Evolutionary conservation across 2,113 vertebrate genomes (phyloP), one percentile per base, ranked within the genome.

Genomic region (Otolemur garnettii): DNA sequence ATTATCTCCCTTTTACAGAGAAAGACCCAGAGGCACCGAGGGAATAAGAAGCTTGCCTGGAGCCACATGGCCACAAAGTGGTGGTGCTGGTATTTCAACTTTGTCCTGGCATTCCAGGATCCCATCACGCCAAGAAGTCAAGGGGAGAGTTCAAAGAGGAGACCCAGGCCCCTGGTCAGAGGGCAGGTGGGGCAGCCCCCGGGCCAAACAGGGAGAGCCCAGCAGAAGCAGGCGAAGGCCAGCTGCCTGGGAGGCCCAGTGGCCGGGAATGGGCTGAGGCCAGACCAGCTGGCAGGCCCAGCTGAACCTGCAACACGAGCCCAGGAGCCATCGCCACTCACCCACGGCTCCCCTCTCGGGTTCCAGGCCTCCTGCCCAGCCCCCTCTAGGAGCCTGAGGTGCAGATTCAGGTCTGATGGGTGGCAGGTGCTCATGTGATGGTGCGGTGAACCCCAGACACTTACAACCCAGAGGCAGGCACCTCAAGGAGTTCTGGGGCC

Each of bases 261-360:
- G 59, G 30, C 80, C 35, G 7, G 45, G 68, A 87, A 64, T 26
- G 24, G 38, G 45, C 35, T 28, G 35, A 14, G 94, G 38, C 30
- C 62, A 26, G 86, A 89, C 94, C 97, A 94, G 95, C 96, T 89
- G 86, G 96, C 95, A 93, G 89, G 89, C 93, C 68, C 26, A 69
- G 92, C 53, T 0, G 2, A 80, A 90, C 38, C 72, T 91, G 89
- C 89, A 97, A 98, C n/a, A 2, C 14, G 94, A 98, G 86, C 92
- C 62, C 26, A 19, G 74, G n/a, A 87, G 33, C 64, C 50, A 2
- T 30, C 7, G 1, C 5, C 4, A 11, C 82, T 85, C 62, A 79
- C 74, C 53, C 42, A 13, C 81, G 30, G 22, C 3, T 1, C 55
- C 84, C 96, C 96, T 97, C 96, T 97, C 82, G 0, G 35, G 82